Conservation (phyloP, 2,888 invertebrate genomes). For the Trilocha varians region DNA sequence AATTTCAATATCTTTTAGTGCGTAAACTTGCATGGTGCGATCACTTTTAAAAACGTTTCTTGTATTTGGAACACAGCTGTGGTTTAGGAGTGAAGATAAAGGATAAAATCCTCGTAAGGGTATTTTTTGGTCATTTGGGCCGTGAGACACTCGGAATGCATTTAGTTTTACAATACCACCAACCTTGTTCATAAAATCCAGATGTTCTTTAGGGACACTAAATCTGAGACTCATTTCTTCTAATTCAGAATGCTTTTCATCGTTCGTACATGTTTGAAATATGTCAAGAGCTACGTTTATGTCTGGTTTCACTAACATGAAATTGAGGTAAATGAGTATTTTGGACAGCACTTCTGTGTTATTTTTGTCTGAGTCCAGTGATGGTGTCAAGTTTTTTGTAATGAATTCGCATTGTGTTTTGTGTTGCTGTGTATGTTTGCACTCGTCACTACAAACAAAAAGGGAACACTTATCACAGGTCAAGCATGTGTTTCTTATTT, state of each 20-base stretch:
- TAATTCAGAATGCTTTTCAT: constrained; percentile 34
- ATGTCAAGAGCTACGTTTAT: constrained; percentile 54
- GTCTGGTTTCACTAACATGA: constrained; percentile 37
- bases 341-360: constrained; percentile 23
- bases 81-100: constrained; percentile 77
- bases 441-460: constrained; percentile 76
- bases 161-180: constrained; percentile 76
- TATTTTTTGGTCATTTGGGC: constrained; percentile 31
- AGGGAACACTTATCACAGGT: constrained; percentile 77
- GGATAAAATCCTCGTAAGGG: constrained; percentile 77
- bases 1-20: constrained; percentile 68
- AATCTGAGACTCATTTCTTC: constrained; percentile 63
- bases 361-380: constrained; percentile 18
- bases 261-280: constrained; percentile 42
- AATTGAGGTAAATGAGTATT: constrained; percentile 40
- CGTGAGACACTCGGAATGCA: constrained; percentile 73
- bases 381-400: constrained; percentile 55
- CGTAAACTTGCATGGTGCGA: constrained; percentile 71
- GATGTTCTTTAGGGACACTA: constrained; percentile 60
- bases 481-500: constrained; percentile 36
- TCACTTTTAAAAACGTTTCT: constrained; percentile 72
- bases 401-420: constrained; percentile 76
- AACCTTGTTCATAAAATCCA: constrained; percentile 62
- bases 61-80: constrained; percentile 79
- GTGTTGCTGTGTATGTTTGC: constrained; percentile 72